These are phyloP conservation scores for Eremophila alpestris DNA, from an alignment of 2,797 vertebrate genomes.

Conservation along the genomic window DNA sequence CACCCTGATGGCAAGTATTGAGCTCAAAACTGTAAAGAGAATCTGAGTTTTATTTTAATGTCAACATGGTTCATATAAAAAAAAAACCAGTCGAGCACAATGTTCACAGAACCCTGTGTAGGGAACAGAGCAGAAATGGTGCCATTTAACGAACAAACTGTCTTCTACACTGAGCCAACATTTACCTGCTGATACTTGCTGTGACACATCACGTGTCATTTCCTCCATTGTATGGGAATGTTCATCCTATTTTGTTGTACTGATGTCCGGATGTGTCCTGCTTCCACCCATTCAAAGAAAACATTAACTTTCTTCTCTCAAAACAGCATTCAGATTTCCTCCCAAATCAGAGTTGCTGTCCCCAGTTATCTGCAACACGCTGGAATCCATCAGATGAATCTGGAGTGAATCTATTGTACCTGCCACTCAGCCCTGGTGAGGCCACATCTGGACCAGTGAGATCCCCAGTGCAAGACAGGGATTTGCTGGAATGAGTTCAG, in stretches of 20 bases:
- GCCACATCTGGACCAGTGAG: no score
- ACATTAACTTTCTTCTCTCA: background rate
- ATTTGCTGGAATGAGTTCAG: background rate
- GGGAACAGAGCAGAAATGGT: background rate
- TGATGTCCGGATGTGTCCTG: background rate
- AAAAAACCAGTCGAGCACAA: background rate
- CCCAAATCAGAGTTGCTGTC: background rate
- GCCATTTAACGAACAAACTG: background rate
- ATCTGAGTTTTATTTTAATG: background rate
- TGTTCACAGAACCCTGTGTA: background rate
- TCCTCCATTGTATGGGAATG: background rate
- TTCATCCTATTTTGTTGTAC: background rate
- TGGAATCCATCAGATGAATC: background rate
- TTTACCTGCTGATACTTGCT: background rate
- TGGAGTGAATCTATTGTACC: background rate
- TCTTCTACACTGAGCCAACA: rapidly evolving
- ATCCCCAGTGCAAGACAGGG: background rate
- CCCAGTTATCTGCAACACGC: background rate
- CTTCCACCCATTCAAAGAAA: background rate
- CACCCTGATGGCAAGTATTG: background rate
- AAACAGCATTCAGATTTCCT: background rate
- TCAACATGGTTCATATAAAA: background rate
- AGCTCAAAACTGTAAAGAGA: background rate
- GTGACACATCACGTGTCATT: background rate
- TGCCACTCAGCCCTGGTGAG: background rate